Base-by-base conservation (phyloP, 37 sponge, comb jelly and placozoan species). In the Hormiphora californensis region DNA sequence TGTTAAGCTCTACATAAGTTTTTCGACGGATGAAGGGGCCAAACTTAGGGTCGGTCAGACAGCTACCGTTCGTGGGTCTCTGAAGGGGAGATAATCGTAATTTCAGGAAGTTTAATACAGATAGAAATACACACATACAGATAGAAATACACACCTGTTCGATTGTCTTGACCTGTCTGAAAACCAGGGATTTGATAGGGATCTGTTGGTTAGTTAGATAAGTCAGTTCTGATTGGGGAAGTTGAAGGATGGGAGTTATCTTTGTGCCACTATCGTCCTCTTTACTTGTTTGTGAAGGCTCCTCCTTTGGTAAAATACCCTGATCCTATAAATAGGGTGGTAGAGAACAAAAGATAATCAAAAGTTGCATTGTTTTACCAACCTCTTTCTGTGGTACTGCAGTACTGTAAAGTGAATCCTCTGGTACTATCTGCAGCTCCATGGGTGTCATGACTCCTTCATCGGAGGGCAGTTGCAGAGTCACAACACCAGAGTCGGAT, bases 381-480 rank as follows among this genome's bases (percentile, higher is more conserved):
- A n/a, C n/a, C n/a, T n/a, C n/a, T n/a, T n/a, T n/a, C n/a, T n/a
- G n/a, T n/a, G n/a, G n/a, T n/a, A n/a, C n/a, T n/a, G n/a, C n/a
- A n/a, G n/a, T n/a, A n/a, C n/a, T n/a, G n/a, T n/a, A n/a, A n/a
- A 73, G 23, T 33, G 40, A 46, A 11, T 73, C 81, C 46, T 73
- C 81, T 40, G 81, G 81, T 8, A 73, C 81, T 11, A 73, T 73
- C 25, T 73, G 81, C 19, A 73, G 44, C 25, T 73, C 46, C 12
- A 73, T 28, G 21, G 81, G 81, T 22, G 40, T 73, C 19, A 73
- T 40, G 7, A 46, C 35, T 8, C 81, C 81, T 15, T 73, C 81
- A 43, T 73, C 81, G 43, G 19, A 43, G 21, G 40, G 81, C n/a
- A 73, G 43, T 23, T 73, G 81, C 1, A 73, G 32, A 19, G 81